Conservation (phyloP, 1,140 invertebrate genomes). For the Rhopalosiphum padi region DNA sequence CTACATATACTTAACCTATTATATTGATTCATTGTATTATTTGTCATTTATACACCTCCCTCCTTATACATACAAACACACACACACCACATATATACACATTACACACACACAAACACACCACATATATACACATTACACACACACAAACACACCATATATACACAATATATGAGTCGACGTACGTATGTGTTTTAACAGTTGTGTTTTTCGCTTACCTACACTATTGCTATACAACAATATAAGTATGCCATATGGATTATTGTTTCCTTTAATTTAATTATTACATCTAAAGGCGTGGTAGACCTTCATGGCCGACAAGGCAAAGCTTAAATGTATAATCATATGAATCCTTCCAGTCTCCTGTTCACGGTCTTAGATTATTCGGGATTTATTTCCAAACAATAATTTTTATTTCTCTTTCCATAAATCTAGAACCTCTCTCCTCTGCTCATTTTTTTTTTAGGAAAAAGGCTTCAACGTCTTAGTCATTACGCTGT, state of each 20-base stretch:
- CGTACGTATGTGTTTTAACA: background rate
- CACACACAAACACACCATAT: too few species aligned
- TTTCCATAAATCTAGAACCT: background rate
- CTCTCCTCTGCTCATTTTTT: too few species aligned
- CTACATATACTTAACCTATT: background rate
- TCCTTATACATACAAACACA: too few species aligned
- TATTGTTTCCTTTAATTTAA: constrained; percentile 18
- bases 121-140: background rate
- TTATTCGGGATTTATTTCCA: background rate
- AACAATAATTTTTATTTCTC: background rate
- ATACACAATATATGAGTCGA: background rate
- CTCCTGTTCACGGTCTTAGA: background rate
- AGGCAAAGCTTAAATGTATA: background rate
- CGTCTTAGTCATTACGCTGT: too few species aligned
- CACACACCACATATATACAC: too few species aligned
- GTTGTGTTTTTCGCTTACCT: background rate
- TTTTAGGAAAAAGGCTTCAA: too few species aligned
- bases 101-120: too few species aligned
- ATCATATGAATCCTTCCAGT: background rate
- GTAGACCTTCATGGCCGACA: background rate
- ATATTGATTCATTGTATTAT: constrained; percentile 27
- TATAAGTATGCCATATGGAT: background rate
- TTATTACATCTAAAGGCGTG: background rate
- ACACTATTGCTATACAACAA: background rate
- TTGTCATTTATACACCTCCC: background rate